Base-by-base conservation (phyloP, 2,113 vertebrate genomes). In the Hippocampus guttulatus region DNA sequence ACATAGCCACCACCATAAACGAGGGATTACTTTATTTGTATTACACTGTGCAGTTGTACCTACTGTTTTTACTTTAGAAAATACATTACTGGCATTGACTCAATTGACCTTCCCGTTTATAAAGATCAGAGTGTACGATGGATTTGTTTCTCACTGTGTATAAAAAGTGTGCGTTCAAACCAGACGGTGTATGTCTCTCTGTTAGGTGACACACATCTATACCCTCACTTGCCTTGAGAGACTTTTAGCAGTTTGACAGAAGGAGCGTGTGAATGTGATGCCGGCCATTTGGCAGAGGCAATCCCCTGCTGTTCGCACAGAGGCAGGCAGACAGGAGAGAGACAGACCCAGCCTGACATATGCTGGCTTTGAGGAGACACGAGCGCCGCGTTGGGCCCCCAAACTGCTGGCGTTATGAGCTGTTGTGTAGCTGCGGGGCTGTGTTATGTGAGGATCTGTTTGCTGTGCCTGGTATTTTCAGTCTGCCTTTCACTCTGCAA, bases 301-400 rank as follows among this genome's bases (percentile, higher is more conserved):
- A 77, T 67, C 70, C 67, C 79, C 79, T 84, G 86, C 86, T 85
- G 85, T 74, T 87, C 77, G 80, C 72, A 71, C 75, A 68, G 85
- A 78, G 77, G 86, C 79, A 75, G 76, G 72, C 85, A 18, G 77
- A 41, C 52, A 23, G 38, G 27, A 78, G 73, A 77, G 79, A 85
- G 78, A 77, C 82, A 78, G 80, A 82, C 81, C 64, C 65, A n/a
- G 77, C 73, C 73, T 88, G 81, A 89, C 83, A 88, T 82, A 85
- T 83, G 84, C 80, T 88, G 86, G 81, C 84, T 88, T 79, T 77
- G 83, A 83, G 80, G 69, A 84, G 82, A 81, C 43, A 60, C 68
- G 76, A 69, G 81, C 71, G 60, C 75, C 11, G 64, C 74, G 3
- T 51, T 57, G 76, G 77, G 73, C 78, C 78, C 73, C 80, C 33